phyloP scores from a whole-genome alignment of 2,113 vertebrate genomes.

The Amazona guildingii region DNA sequence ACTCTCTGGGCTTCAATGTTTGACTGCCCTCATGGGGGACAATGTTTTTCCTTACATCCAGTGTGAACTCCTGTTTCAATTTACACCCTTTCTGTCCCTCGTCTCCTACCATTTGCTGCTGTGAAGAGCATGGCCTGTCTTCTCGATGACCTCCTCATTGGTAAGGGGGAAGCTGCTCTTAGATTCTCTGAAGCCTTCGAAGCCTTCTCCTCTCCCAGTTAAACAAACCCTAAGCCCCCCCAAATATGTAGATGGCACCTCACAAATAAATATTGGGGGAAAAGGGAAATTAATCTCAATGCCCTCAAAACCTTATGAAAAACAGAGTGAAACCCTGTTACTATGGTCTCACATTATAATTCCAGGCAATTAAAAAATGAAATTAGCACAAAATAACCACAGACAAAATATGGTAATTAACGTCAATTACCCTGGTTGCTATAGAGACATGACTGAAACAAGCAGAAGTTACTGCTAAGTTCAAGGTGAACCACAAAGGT shows the following conservation, averaged over 20 bases:
- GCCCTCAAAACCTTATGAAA: background rate
- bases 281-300: background rate
- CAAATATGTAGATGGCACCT: background rate
- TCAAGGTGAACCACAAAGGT: constrained; percentile 65
- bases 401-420: constrained; percentile 61
- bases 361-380: constrained; percentile 59
- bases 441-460: constrained; percentile 55
- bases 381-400: constrained; percentile 54
- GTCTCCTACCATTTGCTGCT: background rate
- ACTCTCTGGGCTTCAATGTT: background rate
- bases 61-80: background rate
- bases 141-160: background rate
- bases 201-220: background rate
- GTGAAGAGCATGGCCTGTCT: background rate
- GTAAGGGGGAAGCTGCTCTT: background rate
- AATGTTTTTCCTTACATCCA: background rate
- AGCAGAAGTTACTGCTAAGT: constrained; percentile 55
- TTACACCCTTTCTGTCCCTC: background rate
- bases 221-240: background rate
- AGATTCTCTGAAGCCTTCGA: background rate
- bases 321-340: background rate
- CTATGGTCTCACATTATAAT: constrained; percentile 18
- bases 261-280: fast-evolving
- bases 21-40: background rate
- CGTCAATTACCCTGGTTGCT: constrained; percentile 73